Evolutionary conservation across 1,140 invertebrate genomes (phyloP), one percentile per base, ranked within the genome.

Genomic region (Drosophila subobscura): DNA sequence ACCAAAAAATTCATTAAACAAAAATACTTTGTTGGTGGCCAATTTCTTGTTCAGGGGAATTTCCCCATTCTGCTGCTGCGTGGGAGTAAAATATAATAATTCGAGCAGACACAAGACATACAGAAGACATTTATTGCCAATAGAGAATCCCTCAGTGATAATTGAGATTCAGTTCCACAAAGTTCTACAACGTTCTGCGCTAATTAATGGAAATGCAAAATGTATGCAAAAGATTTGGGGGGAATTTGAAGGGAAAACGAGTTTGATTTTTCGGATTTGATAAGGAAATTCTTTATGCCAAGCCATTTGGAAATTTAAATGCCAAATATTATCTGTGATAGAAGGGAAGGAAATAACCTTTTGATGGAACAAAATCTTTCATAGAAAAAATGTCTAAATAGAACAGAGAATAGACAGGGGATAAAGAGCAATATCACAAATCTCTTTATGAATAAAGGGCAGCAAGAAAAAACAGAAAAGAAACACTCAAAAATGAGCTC

Each of bases 241-340:
- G 63, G 58, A 66, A 63, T 65, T 23, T 41, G 58, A 64, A 65
- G 16, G 44, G 25, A 50, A 66, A 66, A 65, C 63, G 14, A 65
- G 59, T 44, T 41, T 49, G 59, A 50, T 64, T 44, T 29, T 51
- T 1, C 12, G 33, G 37, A 66, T 65, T 16, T 65, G 59, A 65
- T 66, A 52, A 52, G 20, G 23, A 0, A 29, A 29, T 8, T 41
- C 64, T 65, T 5, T 37, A 8, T 37, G 7, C 16, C 63, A 37
- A 64, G 60, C 47, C 60, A 65, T 64, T 63, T 5, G 2, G 27
- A 37, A 25, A 49, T 60, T 29, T 33, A 42, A 27, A 60, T 47
- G 25, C 16, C 5, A 37, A 23, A 65, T 27, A 44, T 51, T 20
- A 33, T 33, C 3, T 33, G 0, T 3, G 29, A 33, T 33, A 8